phyloP scores from a whole-genome alignment of 2,113 vertebrate species.

The Labeo rohita region DNA sequence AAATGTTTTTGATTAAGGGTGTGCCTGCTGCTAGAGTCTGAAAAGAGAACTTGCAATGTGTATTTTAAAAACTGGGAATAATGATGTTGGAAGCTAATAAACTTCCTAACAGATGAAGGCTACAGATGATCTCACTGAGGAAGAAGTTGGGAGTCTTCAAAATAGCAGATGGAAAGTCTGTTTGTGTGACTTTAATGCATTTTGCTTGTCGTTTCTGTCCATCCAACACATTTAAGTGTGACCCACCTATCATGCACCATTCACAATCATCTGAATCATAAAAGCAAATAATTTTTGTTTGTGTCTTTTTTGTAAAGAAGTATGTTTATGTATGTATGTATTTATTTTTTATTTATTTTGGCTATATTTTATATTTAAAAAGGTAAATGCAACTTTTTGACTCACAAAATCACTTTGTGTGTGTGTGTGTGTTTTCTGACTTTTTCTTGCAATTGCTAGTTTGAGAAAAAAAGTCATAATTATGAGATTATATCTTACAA shows the following conservation, averaged over 20 bases:
- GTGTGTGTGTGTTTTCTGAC: too few relatives aligned
- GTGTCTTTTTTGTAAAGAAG: too few relatives aligned
- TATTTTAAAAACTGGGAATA: constrained; percentile 29
- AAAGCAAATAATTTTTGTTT: too few relatives aligned
- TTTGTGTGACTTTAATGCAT: constrained; percentile 8
- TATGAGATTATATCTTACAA: too few relatives aligned
- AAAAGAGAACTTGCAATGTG: constrained; percentile 1
- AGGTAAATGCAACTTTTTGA: too few relatives aligned
- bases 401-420: too few relatives aligned
- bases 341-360: too few relatives aligned
- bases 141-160: constrained; percentile 8
- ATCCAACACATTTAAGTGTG: not conserved
- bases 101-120: constrained; percentile 18
- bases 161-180: constrained; percentile 38
- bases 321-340: too few relatives aligned
- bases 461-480: too few relatives aligned
- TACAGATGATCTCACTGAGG: constrained; percentile 29
- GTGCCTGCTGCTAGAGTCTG: constrained; percentile 1
- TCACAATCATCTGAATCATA: not conserved
- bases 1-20: constrained; percentile 6
- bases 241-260: not conserved
- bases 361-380: too few relatives aligned
- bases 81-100: constrained; percentile 3
- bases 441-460: too few relatives aligned
- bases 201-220: not conserved